phyloP scores from a whole-genome alignment of 2,888 invertebrate species.

The Crocallis elinguaria region DNA sequence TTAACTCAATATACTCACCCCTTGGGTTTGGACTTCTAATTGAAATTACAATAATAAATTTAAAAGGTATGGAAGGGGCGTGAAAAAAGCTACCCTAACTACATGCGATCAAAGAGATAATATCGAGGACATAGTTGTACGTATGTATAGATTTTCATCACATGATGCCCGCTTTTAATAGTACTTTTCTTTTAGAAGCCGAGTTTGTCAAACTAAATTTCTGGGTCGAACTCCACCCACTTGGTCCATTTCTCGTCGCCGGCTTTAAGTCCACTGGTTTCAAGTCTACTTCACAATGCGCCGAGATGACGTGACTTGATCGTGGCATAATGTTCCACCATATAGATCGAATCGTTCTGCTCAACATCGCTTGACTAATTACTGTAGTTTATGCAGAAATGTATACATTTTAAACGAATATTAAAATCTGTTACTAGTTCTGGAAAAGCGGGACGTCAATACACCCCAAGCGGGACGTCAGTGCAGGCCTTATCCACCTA shows the following conservation, averaged over 20 bases:
- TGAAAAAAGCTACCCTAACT: too few relatives aligned
- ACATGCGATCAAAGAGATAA: not conserved
- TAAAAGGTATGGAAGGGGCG: not conserved
- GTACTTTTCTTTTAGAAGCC: constrained; percentile 7
- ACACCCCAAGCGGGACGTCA: too few relatives aligned
- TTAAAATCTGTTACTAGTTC: too few relatives aligned
- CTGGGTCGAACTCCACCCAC: constrained; percentile 39
- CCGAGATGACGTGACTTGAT: constrained; percentile 19
- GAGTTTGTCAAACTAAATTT: constrained; percentile 24
- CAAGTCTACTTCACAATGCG: constrained; percentile 18
- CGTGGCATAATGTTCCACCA: constrained; percentile 18
- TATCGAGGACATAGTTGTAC: not conserved
- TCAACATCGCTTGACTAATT: constrained; percentile 21
- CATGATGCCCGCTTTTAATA: constrained; percentile 2
- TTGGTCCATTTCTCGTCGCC: constrained; percentile 27
- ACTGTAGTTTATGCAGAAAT: constrained; percentile 12
- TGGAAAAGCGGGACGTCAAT: too few relatives aligned
- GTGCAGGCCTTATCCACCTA: too few relatives aligned
- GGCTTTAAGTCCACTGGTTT: constrained; percentile 31
- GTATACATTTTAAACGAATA: constrained; percentile 1
- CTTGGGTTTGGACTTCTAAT: not conserved
- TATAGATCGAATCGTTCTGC: constrained; percentile 33
- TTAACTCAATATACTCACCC: constrained; percentile 35
- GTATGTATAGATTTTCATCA: constrained; percentile 12
- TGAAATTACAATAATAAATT: constrained; percentile 3